Conservation (phyloP, 2,888 invertebrate genomes). For the Hedychridium roseum region DNA sequence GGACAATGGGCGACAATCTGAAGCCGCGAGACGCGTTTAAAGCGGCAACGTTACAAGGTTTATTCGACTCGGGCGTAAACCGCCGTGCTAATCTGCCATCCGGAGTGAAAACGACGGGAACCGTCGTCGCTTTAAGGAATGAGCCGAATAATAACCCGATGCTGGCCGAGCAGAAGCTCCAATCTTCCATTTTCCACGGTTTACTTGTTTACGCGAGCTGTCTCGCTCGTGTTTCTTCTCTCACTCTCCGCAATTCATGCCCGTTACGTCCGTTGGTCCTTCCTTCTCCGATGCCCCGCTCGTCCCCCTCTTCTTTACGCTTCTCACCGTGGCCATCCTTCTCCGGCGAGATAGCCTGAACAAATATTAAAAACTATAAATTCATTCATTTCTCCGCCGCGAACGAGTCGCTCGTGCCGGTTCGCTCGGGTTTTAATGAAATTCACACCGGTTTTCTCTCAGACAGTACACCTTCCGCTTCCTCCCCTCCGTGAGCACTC, state of each 20-base stretch:
- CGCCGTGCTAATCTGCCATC: slow-evolving; percentile 21
- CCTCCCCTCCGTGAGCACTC: slow-evolving; percentile 5
- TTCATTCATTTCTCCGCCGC: slow-evolving; percentile 35
- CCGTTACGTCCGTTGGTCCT: not conserved
- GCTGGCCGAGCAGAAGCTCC: slow-evolving; percentile 7
- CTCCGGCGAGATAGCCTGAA: slow-evolving; percentile 28
- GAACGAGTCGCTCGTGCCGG: not conserved
- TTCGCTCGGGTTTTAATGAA: slow-evolving; percentile 38
- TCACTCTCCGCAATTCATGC: not conserved
- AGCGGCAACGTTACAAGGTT: too few species aligned
- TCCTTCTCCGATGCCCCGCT: not conserved
- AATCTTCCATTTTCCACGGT: not conserved
- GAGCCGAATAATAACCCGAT: slow-evolving; percentile 26
- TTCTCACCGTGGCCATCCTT: slow-evolving; percentile 9
- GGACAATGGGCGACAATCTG: too few species aligned
- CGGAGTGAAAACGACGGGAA: slow-evolving; percentile 15
- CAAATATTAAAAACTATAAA: slow-evolving; percentile 52
- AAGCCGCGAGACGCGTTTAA: too few species aligned
- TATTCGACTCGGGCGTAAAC: slow-evolving; percentile 16
- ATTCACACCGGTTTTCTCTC: slow-evolving; percentile 33
- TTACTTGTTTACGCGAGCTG: slow-evolving; percentile 26
- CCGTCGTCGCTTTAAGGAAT: slow-evolving; percentile 13
- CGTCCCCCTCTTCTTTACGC: slow-evolving; percentile 6
- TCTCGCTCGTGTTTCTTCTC: slow-evolving; percentile 11
- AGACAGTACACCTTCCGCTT: slow-evolving; percentile 10